Evolutionary conservation across 2,888 invertebrate species (phyloP).

Genomic region (Hedychridium roseum): DNA sequence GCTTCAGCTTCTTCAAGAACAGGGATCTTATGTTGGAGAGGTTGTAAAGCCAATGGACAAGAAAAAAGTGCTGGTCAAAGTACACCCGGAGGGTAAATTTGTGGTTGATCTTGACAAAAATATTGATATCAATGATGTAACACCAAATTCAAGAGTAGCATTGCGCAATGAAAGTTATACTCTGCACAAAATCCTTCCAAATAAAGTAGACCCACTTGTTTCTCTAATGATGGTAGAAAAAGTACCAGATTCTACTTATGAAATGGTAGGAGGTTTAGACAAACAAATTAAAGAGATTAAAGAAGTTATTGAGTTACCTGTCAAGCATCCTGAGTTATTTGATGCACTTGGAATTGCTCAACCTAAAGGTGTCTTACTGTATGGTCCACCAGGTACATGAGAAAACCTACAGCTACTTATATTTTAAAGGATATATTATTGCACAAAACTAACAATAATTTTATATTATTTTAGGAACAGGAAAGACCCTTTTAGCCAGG

Average conservation of each 20-base stretch:
- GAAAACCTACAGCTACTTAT: conserved; percentile 5
- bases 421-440: not conserved
- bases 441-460: not conserved
- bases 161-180: conserved; percentile 98
- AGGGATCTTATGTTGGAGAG: conserved; percentile 99
- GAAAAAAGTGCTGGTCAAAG: conserved; percentile 98
- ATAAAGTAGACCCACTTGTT: conserved; percentile 98
- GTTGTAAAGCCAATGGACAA: conserved; percentile 99
- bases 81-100: conserved; percentile 99
- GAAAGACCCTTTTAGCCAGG: conserved; percentile 95
- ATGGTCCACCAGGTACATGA: conserved; percentile 91
- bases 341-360: conserved; percentile 99
- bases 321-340: conserved; percentile 99
- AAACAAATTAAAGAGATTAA: conserved; percentile 99
- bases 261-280: conserved; percentile 99
- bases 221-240: conserved; percentile 99
- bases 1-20: conserved; percentile 93
- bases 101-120: conserved; percentile 99
- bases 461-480: conserved; percentile 69
- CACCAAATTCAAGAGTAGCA: conserved; percentile 97
- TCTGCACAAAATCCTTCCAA: conserved; percentile 97
- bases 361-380: conserved; percentile 96
- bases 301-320: conserved; percentile 98
- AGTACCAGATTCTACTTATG: conserved; percentile 99
- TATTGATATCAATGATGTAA: conserved; percentile 97